Evolutionary conservation across 2,797 vertebrate species (phyloP).

Genomic region (Coluber constrictor): DNA sequence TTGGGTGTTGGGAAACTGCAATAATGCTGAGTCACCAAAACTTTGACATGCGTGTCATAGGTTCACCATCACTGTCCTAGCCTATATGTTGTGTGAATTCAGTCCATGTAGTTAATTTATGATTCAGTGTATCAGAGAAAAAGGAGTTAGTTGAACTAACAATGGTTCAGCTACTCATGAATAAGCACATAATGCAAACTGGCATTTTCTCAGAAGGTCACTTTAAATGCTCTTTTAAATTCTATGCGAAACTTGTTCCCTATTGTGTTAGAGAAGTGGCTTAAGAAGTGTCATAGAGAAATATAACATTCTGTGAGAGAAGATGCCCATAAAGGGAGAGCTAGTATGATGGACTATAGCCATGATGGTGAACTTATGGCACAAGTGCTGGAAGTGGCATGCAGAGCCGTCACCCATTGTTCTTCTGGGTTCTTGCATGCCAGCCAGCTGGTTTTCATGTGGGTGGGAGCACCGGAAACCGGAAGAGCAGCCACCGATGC

Average conservation of each 20-base stretch:
- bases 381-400: too few species aligned
- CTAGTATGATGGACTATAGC: background rate
- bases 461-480: too few species aligned
- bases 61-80: background rate
- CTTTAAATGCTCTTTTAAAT: background rate
- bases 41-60: background rate
- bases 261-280: background rate
- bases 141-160: background rate
- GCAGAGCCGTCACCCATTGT: too few species aligned
- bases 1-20: background rate
- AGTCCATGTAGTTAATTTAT: background rate
- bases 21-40: background rate
- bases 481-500: too few species aligned
- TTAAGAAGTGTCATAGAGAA: background rate
- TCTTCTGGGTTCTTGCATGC: too few species aligned
- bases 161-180: background rate
- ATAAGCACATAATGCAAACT: background rate
- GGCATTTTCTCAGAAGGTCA: background rate
- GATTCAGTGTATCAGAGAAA: background rate
- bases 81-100: background rate
- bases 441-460: too few species aligned
- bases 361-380: too few species aligned
- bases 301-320: background rate
- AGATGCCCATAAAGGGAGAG: background rate
- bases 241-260: background rate